Base-by-base conservation (phyloP, 1,140 invertebrate species). In the Lordiphosa collinella region DNA sequence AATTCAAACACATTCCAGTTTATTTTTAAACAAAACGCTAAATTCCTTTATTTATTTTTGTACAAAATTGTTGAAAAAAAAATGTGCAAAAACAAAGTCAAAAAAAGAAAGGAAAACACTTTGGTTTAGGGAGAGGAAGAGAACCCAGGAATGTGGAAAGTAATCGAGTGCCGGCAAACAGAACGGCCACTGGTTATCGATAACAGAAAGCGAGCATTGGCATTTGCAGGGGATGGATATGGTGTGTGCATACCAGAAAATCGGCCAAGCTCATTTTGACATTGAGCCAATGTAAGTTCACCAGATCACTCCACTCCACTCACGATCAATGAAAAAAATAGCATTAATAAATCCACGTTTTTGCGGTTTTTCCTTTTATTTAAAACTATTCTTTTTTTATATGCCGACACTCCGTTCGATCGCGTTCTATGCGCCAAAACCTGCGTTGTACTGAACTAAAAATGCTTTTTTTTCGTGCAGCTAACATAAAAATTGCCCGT, bases 361-460 rank as follows among this genome's bases (percentile, higher is more conserved):
- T 18, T 2, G 16, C 16, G 16, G n/a, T 18, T 18, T 18, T 18
- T 18, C 3, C 16, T 2, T 18, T 18, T 18, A 18, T 18, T 18
- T 18, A 18, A 18, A 18, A 18, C 2, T 2, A 2, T 18, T 3
- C 7, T 41, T 22, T 43, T 22, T 43, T 43, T 43, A n/a, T n/a
- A n/a, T n/a, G 40, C 18, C 40, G 40, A 43, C n/a, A 44, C 41
- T 44, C 16, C 49, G 61, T 64, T 61, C 48, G 25, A 25, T 56
- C 72, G 75, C 76, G 84, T 74, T 86, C 72, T 82, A 84, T 60
- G 35, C 84, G 72, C 68, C 62, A 78, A 44, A 44, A 86, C 76
- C 76, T 78, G 76, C 82, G 84, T 56, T 78, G 84, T 69, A 84
- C 76, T 87, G 69, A 87, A 86, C 84, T 66, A 71, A 76, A 85